Evolutionary conservation across 2,797 vertebrate genomes (phyloP).

Genomic region (Fringilla coelebs): DNA sequence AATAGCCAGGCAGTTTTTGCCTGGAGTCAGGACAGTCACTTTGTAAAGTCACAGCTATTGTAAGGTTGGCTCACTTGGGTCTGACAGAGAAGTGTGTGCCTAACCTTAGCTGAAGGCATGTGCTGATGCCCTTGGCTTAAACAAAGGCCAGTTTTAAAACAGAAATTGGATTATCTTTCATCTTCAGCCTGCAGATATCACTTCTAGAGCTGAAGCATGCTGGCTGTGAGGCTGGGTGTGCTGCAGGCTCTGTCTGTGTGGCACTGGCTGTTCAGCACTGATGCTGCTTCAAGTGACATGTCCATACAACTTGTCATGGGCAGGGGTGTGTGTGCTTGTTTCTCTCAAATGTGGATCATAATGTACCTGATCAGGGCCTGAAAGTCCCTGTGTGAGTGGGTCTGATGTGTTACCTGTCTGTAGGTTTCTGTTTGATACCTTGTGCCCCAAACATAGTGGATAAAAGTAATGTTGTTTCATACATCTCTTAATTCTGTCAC

Average conservation of each 20-base stretch:
- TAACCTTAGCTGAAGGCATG: not conserved
- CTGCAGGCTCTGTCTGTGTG: not conserved
- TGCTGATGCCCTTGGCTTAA: not conserved
- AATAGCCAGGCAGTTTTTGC: not conserved
- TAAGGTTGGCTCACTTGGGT: not conserved
- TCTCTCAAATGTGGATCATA: not conserved
- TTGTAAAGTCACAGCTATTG: not conserved
- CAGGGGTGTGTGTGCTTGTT: not conserved
- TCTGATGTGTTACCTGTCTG: not conserved
- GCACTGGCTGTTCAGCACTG: not conserved
- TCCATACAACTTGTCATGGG: not conserved
- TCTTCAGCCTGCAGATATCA: not conserved
- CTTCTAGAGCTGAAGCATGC: not conserved
- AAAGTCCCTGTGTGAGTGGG: not conserved
- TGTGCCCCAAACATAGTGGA: not conserved
- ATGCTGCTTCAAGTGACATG: not conserved
- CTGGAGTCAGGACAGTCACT: not conserved
- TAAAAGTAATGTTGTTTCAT: not conserved
- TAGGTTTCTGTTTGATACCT: not conserved
- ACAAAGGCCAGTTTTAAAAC: not conserved
- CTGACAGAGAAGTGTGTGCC: not conserved
- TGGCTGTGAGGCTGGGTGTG: not conserved
- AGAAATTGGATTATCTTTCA: not conserved
- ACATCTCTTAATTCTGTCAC: fast-evolving
- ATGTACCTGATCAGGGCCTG: too few relatives aligned